These are phyloP conservation scores for Hippoglossus stenolepis DNA, from an alignment of 2,113 vertebrate genomes.

Conservation along the genomic window DNA sequence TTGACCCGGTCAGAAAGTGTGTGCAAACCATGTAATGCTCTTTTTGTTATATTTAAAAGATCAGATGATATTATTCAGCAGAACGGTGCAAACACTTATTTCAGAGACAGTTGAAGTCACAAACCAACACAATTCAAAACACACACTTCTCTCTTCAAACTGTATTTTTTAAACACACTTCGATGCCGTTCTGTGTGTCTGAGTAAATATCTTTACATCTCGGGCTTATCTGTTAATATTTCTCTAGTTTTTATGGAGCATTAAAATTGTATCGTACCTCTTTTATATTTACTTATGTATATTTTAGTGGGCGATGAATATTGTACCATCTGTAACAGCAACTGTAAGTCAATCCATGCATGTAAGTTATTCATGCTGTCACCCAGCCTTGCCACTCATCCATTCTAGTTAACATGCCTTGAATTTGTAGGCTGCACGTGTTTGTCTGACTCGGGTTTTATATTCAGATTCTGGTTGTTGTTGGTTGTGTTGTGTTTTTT, in stretches of 20 bases:
- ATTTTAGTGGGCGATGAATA: slow-evolving; percentile 42
- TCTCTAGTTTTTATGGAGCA: slow-evolving; percentile 9
- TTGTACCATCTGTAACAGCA: slow-evolving; percentile 62
- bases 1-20: slow-evolving; percentile 4
- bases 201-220: neutral
- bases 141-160: neutral
- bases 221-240: neutral
- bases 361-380: slow-evolving; percentile 75
- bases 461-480: slow-evolving; percentile 8
- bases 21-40: neutral
- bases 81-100: neutral
- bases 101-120: neutral
- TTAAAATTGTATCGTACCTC: slow-evolving; percentile 20
- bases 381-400: slow-evolving; percentile 64
- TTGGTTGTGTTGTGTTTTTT: neutral
- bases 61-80: neutral
- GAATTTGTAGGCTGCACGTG: slow-evolving; percentile 41
- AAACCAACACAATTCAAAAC: neutral
- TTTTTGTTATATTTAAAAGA: neutral
- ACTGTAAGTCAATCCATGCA: slow-evolving; percentile 71
- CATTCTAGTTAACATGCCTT: slow-evolving; percentile 52
- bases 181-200: neutral
- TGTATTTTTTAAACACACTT: neutral
- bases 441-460: slow-evolving; percentile 48
- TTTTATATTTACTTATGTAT: slow-evolving; percentile 42